Evolutionary conservation across 2,113 vertebrate species (phyloP).

Genomic region (Gobiocypris rarus): DNA sequence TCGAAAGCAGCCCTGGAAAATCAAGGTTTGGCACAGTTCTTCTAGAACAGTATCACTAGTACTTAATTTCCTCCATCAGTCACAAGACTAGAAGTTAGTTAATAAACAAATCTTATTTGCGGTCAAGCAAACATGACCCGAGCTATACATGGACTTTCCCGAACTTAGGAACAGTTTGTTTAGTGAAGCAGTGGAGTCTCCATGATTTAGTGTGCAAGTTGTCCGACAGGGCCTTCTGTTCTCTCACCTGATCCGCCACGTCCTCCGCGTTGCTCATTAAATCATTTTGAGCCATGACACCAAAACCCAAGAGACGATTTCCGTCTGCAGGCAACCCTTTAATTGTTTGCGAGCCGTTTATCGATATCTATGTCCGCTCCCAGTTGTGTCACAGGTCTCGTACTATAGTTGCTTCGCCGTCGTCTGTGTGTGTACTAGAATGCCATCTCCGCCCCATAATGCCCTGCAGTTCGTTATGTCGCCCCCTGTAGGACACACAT

Average conservation of each 20-base stretch:
- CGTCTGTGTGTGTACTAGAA: slow-evolving; percentile 37
- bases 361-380: neutral
- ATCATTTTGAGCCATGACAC: slow-evolving; percentile 63
- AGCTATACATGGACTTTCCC: neutral
- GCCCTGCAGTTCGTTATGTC: slow-evolving; percentile 42
- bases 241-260: slow-evolving; percentile 69
- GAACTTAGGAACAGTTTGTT: neutral
- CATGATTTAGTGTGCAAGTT: neutral
- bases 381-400: slow-evolving; percentile 21
- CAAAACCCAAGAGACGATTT: neutral
- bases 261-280: slow-evolving; percentile 70
- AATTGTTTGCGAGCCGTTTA: neutral
- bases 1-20: neutral
- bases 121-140: neutral
- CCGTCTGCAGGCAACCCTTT: neutral
- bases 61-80: neutral
- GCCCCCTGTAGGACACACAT: slow-evolving; percentile 52
- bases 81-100: slow-evolving; percentile 1
- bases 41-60: neutral
- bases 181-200: neutral
- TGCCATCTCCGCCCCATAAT: slow-evolving; percentile 62
- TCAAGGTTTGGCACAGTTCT: neutral
- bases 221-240: neutral
- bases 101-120: neutral
- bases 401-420: slow-evolving; percentile 16